Evolutionary conservation across 2,888 invertebrate species (phyloP).

Genomic region (Acanthosoma haemorrhoidale): DNA sequence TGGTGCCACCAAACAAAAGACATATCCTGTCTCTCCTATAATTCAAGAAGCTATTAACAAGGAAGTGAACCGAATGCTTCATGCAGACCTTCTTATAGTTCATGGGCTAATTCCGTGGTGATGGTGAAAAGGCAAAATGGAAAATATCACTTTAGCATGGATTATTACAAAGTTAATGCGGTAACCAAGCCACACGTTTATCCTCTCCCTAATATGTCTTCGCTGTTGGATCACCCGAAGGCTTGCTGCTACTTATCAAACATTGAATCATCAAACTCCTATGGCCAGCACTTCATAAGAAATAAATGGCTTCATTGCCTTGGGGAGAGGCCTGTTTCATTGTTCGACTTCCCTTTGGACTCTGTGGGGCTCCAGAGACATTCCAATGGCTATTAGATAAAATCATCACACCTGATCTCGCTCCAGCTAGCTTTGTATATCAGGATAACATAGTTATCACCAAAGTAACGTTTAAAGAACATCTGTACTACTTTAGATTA

Average conservation of each 20-base stretch:
- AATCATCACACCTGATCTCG: not conserved
- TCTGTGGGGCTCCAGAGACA: not conserved
- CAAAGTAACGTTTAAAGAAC: not conserved
- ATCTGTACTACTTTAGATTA: not conserved
- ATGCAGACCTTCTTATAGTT: not conserved
- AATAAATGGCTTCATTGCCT: not conserved
- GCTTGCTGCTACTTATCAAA: not conserved
- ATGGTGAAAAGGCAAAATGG: no score
- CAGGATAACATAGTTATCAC: not conserved
- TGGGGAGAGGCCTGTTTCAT: no score
- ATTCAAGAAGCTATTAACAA: not conserved
- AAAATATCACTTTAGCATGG: no score
- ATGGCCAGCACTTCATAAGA: no score
- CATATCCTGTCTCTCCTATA: not conserved
- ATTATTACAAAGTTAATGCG: no score
- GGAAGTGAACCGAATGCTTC: not conserved
- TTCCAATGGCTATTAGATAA: not conserved
- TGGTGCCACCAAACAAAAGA: no score
- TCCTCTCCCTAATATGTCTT: not conserved
- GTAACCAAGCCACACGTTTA: no score
- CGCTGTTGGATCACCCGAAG: not conserved
- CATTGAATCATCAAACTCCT: not conserved
- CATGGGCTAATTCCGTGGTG: not conserved
- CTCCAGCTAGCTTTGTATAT: not conserved
- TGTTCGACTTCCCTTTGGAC: not conserved